Conservation (phyloP, 2,113 vertebrate species). For the Esox niger region DNA sequence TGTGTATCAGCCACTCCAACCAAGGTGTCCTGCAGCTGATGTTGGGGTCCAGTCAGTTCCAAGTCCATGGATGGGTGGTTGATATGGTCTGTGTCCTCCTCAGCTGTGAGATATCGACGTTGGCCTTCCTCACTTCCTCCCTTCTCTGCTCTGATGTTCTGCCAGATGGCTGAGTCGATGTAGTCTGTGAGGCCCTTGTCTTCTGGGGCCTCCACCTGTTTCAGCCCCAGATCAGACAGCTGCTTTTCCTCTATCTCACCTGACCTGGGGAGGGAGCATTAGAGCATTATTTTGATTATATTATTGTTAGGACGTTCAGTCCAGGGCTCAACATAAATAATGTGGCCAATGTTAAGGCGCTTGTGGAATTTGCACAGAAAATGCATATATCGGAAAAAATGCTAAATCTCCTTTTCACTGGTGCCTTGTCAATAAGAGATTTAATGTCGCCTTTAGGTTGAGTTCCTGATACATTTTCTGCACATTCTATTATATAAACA, state of each 20-base stretch:
- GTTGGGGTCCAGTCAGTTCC: slow-evolving; percentile 23
- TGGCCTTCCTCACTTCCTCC: no score
- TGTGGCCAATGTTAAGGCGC: no score
- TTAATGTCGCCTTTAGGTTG: no score
- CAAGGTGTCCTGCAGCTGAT: slow-evolving; percentile 1
- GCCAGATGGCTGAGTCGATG: slow-evolving; percentile 63
- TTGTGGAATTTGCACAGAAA: no score
- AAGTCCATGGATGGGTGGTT: slow-evolving; percentile 41
- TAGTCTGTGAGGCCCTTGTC: slow-evolving; percentile 38
- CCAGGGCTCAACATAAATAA: no score
- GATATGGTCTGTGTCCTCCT: slow-evolving; percentile 58
- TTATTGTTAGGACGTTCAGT: no score
- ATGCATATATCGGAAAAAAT: no score
- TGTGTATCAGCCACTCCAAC: not conserved
- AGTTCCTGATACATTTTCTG: no score
- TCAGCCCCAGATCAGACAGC: slow-evolving; percentile 33
- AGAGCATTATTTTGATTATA: no score
- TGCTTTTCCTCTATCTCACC: slow-evolving; percentile 39
- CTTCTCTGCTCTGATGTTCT: slow-evolving; percentile 27
- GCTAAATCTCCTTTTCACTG: no score
- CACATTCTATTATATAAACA: no score
- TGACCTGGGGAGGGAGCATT: not conserved
- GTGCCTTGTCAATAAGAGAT: no score
- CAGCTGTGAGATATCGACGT: slow-evolving; percentile 29
- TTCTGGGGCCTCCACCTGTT: slow-evolving; percentile 57